A percentile compares a stretch with the other conserved stretches of the same genome.
Evolutionary conservation across 2,888 invertebrate species (phyloP).

Genomic region (Philopedon plagiatum): DNA sequence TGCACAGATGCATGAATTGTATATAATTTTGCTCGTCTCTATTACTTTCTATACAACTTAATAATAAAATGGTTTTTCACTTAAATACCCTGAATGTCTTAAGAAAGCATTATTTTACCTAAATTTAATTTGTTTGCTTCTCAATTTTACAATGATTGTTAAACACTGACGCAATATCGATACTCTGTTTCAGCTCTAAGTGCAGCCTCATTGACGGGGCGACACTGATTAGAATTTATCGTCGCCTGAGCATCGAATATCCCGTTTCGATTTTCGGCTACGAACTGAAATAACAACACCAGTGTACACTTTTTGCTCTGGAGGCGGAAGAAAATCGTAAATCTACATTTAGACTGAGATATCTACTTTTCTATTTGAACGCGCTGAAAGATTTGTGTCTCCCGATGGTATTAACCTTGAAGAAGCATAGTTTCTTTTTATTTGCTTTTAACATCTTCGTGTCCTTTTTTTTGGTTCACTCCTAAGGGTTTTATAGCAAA

Average conservation of each 20-base stretch:
- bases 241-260: constrained; percentile 62
- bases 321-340: constrained; percentile 29
- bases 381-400: constrained; percentile 39
- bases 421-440: constrained; percentile 1
- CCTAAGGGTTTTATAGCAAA: too few relatives aligned
- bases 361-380: constrained; percentile 39
- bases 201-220: constrained; percentile 34
- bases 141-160: too few relatives aligned
- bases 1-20: too few relatives aligned
- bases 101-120: too few relatives aligned
- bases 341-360: constrained; percentile 43
- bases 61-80: too few relatives aligned
- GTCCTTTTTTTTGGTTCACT: background rate
- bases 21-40: too few relatives aligned
- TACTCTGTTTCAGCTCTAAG: constrained; percentile 4
- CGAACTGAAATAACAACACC: constrained; percentile 39
- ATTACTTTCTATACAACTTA: too few relatives aligned
- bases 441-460: background rate
- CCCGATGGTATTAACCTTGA: constrained; percentile 31
- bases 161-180: too few relatives aligned
- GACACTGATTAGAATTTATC: constrained; percentile 66
- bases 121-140: too few relatives aligned
- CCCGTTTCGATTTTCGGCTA: constrained; percentile 52
- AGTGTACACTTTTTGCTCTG: constrained; percentile 21
- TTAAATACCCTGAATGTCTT: too few relatives aligned